Evolutionary conservation across 2,113 vertebrate species (phyloP), one percentile per base, ranked within the genome.

Genomic region (Phrynosoma blainvillii): DNA sequence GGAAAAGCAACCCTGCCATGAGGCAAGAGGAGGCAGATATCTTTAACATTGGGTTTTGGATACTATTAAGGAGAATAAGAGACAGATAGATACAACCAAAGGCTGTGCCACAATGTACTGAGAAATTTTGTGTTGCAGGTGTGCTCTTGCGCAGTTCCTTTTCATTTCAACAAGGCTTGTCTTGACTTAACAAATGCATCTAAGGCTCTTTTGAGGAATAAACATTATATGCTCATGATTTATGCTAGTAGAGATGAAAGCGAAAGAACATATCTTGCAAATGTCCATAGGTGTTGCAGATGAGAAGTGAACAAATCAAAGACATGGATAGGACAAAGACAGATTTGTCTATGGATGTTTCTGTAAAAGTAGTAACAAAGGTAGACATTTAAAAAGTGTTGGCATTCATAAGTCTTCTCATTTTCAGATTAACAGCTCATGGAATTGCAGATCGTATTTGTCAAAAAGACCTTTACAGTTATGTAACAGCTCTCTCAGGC

Each of bases 401-500:
- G 11, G 12, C 30, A 52, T 0, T 32, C 12, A 0, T 47, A 52
- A 4, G 0, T 25, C 79, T 85, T 76, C 30, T 74, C 47, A 11
- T 73, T 54, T 92, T 10, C 87, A 97, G 97, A 87, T 94, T 10
- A 96, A 84, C 83, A 80, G 89, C 80, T 82, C 89, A 30, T 91
- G 94, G 90, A 95, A 96, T 79, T 96, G 92, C 91, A 95, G 91
- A 47, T 94, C 95, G 80, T 96, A 95, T 75, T 95, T 96, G 91
- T 90, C 95, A 65, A 94, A 91, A 84, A 92, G 14, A 25, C 93
- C 93, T 84, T 84, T 94, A 70, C 95, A 94, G 88, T 95, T 97
- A 74, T 97, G 95, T 62, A 97, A 93, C 42, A 98, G 97, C 86
- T 98, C 98, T 79, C 97, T 99, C 66, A 98, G 97, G 91, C 97